phyloP scores from a whole-genome alignment of 2,888 invertebrate species.

The Polyommatus iphigenia region DNA sequence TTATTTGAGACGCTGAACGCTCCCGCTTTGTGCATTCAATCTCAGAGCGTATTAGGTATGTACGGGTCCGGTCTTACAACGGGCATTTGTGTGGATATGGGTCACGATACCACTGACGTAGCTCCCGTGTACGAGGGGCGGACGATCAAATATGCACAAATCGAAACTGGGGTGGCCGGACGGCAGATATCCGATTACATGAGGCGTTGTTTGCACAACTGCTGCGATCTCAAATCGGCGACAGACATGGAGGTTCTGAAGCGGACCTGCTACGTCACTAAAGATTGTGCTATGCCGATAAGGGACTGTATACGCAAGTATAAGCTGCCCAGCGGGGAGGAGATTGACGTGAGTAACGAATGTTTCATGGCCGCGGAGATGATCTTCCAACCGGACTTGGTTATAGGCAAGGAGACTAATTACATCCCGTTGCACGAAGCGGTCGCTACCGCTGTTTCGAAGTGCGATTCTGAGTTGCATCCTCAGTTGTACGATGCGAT shows the following conservation, averaged over 20 bases:
- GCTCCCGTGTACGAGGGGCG: constrained; percentile 65
- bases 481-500: constrained; percentile 55
- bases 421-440: constrained; percentile 52
- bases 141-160: constrained; percentile 55
- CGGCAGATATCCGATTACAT: constrained; percentile 50
- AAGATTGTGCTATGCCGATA: constrained; percentile 42
- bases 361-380: constrained; percentile 54
- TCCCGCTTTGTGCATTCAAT: constrained; percentile 61
- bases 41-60: constrained; percentile 57
- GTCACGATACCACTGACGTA: constrained; percentile 55
- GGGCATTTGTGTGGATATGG: constrained; percentile 64
- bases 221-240: constrained; percentile 43
- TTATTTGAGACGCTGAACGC: constrained; percentile 65
- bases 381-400: constrained; percentile 53
- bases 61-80: constrained; percentile 64
- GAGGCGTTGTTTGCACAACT: constrained; percentile 45
- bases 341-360: constrained; percentile 47
- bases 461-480: constrained; percentile 36
- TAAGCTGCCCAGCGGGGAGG: constrained; percentile 59
- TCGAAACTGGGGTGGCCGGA: constrained; percentile 54
- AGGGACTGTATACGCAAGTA: constrained; percentile 47
- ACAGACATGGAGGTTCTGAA: constrained; percentile 50
- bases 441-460: constrained; percentile 45
- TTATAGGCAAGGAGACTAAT: constrained; percentile 44
- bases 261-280: constrained; percentile 50